Conservation (phyloP, 2,888 invertebrate genomes). For the Siphonodentalium dalli region DNA sequence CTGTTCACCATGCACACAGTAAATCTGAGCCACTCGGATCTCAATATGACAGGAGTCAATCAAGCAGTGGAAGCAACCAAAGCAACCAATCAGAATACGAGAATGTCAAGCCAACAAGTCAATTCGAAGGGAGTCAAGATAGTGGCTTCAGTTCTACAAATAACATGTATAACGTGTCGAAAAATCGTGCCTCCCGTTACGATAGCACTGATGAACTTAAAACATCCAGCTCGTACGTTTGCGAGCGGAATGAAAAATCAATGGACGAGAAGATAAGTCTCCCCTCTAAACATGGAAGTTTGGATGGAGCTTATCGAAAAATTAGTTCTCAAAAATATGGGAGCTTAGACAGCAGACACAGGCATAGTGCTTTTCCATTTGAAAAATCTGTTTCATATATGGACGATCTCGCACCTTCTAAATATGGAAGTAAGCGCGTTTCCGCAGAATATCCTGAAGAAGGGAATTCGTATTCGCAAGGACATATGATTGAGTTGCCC, state of each 20-base stretch:
- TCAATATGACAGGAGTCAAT: too few species aligned
- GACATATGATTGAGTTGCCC: conserved; percentile 39
- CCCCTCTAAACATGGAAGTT: conserved; percentile 49
- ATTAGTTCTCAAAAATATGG: conserved; percentile 35
- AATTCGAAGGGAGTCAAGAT: conserved; percentile 39
- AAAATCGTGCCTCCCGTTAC: conserved; percentile 62
- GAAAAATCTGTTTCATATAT: conserved; percentile 18
- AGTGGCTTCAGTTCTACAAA: conserved; percentile 53
- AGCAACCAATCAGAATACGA: conserved; percentile 56
- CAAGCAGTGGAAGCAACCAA: conserved; percentile 37
- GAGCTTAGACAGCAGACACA: conserved; percentile 44
- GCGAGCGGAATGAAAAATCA: conserved; percentile 31
- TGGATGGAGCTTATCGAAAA: conserved; percentile 51
- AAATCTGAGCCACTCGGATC: too few species aligned
- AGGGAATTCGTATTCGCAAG: conserved; percentile 12
- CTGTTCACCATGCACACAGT: too few species aligned
- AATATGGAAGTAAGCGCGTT: conserved; percentile 47
- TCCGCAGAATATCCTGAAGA: conserved; percentile 26
- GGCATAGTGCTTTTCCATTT: conserved; percentile 35
- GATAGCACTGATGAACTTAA: conserved; percentile 57
- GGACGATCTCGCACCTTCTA: conserved; percentile 37
- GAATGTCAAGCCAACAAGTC: conserved; percentile 34
- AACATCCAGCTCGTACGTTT: conserved; percentile 37
- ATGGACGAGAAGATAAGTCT: conserved; percentile 33
- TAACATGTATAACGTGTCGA: conserved; percentile 65